Conservation (phyloP, 2,797 vertebrate genomes). For the Macrochelys suwanniensis region DNA sequence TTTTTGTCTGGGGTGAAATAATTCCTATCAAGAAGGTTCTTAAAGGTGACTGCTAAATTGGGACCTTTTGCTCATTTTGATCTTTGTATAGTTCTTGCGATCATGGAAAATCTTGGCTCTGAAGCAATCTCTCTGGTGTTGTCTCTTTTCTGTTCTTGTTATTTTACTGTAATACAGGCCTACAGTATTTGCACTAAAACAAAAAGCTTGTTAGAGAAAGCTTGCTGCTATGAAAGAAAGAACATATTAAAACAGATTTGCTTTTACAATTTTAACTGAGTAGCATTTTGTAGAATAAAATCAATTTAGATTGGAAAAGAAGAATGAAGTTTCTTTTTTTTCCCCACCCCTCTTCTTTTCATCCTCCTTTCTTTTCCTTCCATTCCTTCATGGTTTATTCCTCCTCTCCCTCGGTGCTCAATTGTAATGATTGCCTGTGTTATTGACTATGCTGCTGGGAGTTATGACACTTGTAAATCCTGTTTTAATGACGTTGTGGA, state of each 20-base stretch:
- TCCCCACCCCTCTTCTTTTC: slow-evolving; percentile 46
- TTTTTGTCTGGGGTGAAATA: slow-evolving; percentile 7
- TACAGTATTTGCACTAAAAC: slow-evolving; percentile 86
- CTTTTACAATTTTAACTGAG: slow-evolving; percentile 81
- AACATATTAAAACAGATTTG: slow-evolving; percentile 78
- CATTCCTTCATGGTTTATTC: not conserved
- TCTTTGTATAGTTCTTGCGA: slow-evolving; percentile 66
- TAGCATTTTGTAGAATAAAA: slow-evolving; percentile 87
- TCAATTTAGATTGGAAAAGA: slow-evolving; percentile 78
- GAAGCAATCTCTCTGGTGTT: slow-evolving; percentile 70
- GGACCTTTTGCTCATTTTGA: slow-evolving; percentile 35
- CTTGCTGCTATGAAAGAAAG: slow-evolving; percentile 85
- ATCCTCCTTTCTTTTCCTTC: slow-evolving; percentile 2
- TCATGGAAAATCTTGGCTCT: slow-evolving; percentile 62
- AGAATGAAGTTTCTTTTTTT: slow-evolving; percentile 70
- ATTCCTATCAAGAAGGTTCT: slow-evolving; percentile 63
- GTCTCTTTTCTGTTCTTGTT: slow-evolving; percentile 68
- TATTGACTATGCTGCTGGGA: slow-evolving; percentile 75
- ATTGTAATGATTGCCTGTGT: slow-evolving; percentile 76
- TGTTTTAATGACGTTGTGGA: slow-evolving; percentile 78
- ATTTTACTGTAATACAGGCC: slow-evolving; percentile 81
- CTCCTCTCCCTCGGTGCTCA: slow-evolving; percentile 66
- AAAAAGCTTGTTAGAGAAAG: slow-evolving; percentile 84
- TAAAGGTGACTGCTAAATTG: slow-evolving; percentile 65
- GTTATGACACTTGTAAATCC: slow-evolving; percentile 79